Base-by-base conservation (phyloP, 1,140 invertebrate genomes). In the Triops longicaudatus region DNA sequence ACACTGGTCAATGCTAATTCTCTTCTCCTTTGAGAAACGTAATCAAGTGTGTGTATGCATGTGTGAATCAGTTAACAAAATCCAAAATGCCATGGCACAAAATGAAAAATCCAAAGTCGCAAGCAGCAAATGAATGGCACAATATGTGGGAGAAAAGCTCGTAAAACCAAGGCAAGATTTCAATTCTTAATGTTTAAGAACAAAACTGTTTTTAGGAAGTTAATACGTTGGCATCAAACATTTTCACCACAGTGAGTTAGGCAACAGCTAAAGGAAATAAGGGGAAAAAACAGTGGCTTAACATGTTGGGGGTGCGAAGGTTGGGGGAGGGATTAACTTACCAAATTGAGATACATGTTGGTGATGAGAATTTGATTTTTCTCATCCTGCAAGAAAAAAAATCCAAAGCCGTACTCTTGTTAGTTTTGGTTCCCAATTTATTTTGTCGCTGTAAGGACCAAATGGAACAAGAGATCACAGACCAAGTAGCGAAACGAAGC, bases 291-390 rank as follows among this genome's bases (percentile, higher is more conserved):
- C 22, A 27, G 12, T 1, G n/a, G 26, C 27, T 31, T 41, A 75
- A 75, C 43, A 76, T 17, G 31, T 26, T 0, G 31, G 63, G 22
- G 17, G n/a, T 22, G 14, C 22, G 3, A 22, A 37, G 72, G 63
- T 14, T 14, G 22, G n/a, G 50, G 50, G 50, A 37, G 74, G 44
- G 26, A 50, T 78, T 75, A 76, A 92, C 91, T 92, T 90, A 93
- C 92, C 90, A 92, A 88, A 86, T 90, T 91, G 86, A 92, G 88
- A 90, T 90, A 92, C 87, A 91, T 91, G 88, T 92, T 92, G 86
- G 91, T 91, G 86, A 91, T 91, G 86, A 92, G 89, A 86, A 91
- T 89, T 88, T 92, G 91, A 88, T 92, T 92, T 88, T 92, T 92
- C 88, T 92, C 91, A 87, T 92, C 91, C 90, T 91, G 63, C 43